Evolutionary conservation across 2,797 vertebrate genomes (phyloP), one percentile per base, ranked within the genome.

Genomic region (Silurus aristotelis): DNA sequence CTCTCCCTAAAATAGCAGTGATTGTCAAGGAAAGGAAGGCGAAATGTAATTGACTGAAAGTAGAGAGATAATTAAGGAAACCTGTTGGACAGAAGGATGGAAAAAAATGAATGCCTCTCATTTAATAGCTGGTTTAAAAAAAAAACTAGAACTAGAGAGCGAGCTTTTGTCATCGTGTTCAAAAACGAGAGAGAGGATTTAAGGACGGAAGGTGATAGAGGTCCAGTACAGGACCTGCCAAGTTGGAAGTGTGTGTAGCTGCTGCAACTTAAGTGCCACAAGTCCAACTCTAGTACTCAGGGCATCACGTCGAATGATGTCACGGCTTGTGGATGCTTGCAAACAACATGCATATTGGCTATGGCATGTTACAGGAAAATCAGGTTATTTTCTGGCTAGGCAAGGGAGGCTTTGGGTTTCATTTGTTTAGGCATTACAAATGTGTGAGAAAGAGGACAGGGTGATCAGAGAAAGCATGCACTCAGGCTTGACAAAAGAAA

Each of bases 21-120:
- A 96, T 95, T 94, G 94, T 95, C 94, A 94, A 92, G 93, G 90
- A 94, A 94, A 94, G 94, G 95, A 95, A 95, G 38, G 93, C 93
- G 92, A 94, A 94, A 94, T 95, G 94, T 95, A 95, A 96, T 95
- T 94, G 94, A 95, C 93, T 95, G 93, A 95, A 94, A 95, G 93
- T 91, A 91, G 90, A 93, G 93, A 92, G 93, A 95, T 96, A 96
- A 95, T 95, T 95, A 95, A 94, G 93, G 92, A 91, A 94, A 94
- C 92, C 93, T 94, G 92, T 95, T 94, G 93, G 93, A 94, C 93
- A 92, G 94, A 91, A 93, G 89, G 88, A 52, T 7, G 75, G 90
- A 3, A 27, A 90, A 91, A 93, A 94, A 95, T 94, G 85, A 94
- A 96, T 94, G 92, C 91, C 89, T 93, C 92, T 93, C 91, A 89